phyloP scores from a whole-genome alignment of 2,797 vertebrate genomes.

The Falco naumanni region DNA sequence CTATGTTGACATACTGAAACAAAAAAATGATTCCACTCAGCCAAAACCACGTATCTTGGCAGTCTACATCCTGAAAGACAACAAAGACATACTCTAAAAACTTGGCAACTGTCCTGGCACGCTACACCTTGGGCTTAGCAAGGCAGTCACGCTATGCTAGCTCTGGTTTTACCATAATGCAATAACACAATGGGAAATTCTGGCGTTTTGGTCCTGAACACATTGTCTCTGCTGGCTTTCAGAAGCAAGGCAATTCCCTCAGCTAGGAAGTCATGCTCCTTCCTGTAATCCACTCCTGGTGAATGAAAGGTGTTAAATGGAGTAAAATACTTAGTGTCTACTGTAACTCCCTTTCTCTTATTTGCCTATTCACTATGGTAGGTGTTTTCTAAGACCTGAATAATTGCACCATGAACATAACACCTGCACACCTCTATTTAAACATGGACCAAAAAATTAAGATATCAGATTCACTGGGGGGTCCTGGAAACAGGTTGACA shows the following conservation, averaged over 20 bases:
- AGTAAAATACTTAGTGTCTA: neutral
- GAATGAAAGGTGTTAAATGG: neutral
- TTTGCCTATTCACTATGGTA: neutral
- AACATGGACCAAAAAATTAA: neutral
- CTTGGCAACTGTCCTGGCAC: slow-evolving; percentile 64
- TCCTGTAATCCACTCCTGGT: neutral
- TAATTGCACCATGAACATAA: neutral
- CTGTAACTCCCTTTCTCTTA: neutral
- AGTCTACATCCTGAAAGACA: slow-evolving; percentile 61
- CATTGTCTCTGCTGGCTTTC: neutral
- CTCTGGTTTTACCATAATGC: slow-evolving; percentile 33
- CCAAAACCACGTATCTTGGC: slow-evolving; percentile 72
- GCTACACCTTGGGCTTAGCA: slow-evolving; percentile 67
- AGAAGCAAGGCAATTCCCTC: neutral
- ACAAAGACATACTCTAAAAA: slow-evolving; percentile 55
- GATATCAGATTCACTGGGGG: neutral
- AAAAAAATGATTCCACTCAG: slow-evolving; percentile 60
- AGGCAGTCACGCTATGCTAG: slow-evolving; percentile 71
- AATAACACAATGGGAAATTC: neutral
- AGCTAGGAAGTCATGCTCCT: neutral
- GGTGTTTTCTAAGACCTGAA: neutral
- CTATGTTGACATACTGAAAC: slow-evolving; percentile 55
- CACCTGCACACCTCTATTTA: neutral
- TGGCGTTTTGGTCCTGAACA: neutral
- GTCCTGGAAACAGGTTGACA: neutral